phyloP scores from a whole-genome alignment of 2,888 invertebrate species.

The Bellardia bayeri region DNA sequence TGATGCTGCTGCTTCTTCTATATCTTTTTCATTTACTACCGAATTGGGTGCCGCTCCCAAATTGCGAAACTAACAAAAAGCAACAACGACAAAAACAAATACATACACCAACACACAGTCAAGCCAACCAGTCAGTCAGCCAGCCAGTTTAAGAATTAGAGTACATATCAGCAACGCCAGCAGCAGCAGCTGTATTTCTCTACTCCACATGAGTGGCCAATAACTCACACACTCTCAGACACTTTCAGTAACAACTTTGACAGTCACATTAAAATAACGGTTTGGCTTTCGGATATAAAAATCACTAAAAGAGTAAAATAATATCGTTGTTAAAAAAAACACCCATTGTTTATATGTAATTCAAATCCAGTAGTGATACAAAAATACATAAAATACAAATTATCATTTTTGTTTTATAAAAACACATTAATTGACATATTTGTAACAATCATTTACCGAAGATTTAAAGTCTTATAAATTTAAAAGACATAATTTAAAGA shows the following conservation, averaged over 20 bases:
- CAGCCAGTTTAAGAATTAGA: slow-evolving; percentile 33
- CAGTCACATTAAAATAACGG: slow-evolving; percentile 64
- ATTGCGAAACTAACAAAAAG: slow-evolving; percentile 67
- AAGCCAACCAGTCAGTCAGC: slow-evolving; percentile 13
- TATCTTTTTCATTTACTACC: slow-evolving; percentile 56
- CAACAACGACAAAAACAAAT: slow-evolving; percentile 71
- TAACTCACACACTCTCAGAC: slow-evolving; percentile 42
- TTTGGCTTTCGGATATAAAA: slow-evolving; percentile 37
- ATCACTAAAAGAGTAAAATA: slow-evolving; percentile 1
- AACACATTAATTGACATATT: too few relatives aligned
- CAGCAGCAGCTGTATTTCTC: slow-evolving; percentile 35
- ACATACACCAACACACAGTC: slow-evolving; percentile 60
- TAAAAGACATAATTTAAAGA: too few relatives aligned
- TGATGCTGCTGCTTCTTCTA: slow-evolving; percentile 20
- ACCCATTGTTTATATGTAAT: slow-evolving; percentile 15
- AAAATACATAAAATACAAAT: background rate
- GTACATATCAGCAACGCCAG: slow-evolving; percentile 43
- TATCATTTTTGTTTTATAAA: background rate
- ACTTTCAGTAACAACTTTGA: slow-evolving; percentile 44
- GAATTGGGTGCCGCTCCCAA: slow-evolving; percentile 72
- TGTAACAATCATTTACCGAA: too few relatives aligned
- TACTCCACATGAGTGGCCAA: slow-evolving; percentile 45
- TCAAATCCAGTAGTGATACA: background rate
- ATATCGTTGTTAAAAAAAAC: slow-evolving; percentile 25
- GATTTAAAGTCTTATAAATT: too few relatives aligned